Percentiles rank a stretch among this genome's conserved stretches.
These are phyloP conservation scores for Malurus melanocephalus DNA, from an alignment of 2,113 vertebrate genomes.

Conservation along the genomic window DNA sequence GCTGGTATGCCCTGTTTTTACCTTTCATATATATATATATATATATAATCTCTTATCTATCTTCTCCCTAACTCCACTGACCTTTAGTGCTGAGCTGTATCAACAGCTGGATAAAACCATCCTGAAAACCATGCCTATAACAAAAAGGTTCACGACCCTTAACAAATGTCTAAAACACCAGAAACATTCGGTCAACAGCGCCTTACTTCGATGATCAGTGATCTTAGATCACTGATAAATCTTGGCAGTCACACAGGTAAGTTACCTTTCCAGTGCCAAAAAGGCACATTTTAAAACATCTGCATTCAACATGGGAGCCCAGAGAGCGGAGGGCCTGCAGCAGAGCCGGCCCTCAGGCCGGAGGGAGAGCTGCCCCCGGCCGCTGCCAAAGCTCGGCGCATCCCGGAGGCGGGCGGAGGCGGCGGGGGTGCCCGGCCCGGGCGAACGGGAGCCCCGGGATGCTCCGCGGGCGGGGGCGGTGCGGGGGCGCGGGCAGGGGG, in stretches of 20 bases:
- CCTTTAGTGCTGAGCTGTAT: background rate
- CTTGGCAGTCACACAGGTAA: background rate
- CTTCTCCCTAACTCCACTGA: background rate
- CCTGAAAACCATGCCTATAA: background rate
- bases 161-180: background rate
- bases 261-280: accelerated
- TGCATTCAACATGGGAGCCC: background rate
- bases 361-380: background rate
- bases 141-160: background rate
- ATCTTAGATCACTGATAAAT: background rate
- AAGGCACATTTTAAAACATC: background rate
- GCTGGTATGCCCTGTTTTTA: background rate
- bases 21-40: accelerated
- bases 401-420: background rate
- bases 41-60: background rate
- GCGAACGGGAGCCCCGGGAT: background rate
- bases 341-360: background rate
- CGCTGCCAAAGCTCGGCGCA: background rate
- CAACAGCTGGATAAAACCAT: background rate
- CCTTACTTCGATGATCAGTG: background rate
- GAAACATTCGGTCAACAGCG: background rate
- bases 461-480: background rate
- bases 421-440: background rate
- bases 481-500: background rate
- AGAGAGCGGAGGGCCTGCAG: background rate